phyloP scores from a whole-genome alignment of 2,888 invertebrate species.

The Achlya flavicornis region DNA sequence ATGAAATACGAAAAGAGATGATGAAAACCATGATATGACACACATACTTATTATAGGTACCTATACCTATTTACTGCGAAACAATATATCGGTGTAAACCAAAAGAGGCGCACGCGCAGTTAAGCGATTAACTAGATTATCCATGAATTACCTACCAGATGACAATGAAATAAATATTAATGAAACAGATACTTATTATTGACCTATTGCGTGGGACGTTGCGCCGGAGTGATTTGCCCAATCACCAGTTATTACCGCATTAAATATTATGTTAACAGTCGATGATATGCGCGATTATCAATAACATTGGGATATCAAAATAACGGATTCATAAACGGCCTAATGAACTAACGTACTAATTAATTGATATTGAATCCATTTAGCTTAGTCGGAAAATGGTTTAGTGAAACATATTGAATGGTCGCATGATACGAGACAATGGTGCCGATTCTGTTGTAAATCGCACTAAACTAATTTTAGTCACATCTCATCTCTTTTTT shows the following conservation, averaged over 20 bases:
- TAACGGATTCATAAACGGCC: background rate
- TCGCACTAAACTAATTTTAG: no score
- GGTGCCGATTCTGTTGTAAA: no score
- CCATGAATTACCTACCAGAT: slow-evolving; percentile 28
- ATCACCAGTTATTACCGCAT: slow-evolving; percentile 23
- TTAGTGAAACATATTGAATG: no score
- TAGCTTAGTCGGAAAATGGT: no score
- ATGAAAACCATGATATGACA: no score
- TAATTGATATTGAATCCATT: slow-evolving; percentile 1
- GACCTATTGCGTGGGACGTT: slow-evolving; percentile 43
- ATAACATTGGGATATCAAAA: slow-evolving; percentile 12
- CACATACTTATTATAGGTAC: background rate
- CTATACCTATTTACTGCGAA: background rate
- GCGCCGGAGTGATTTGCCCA: slow-evolving; percentile 36
- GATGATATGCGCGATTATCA: slow-evolving; percentile 13
- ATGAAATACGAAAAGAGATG: no score
- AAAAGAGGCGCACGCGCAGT: background rate
- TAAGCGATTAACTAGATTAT: slow-evolving; percentile 26
- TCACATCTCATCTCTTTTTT: no score
- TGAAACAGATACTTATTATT: slow-evolving; percentile 28
- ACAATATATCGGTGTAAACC: background rate
- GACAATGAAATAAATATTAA: slow-evolving; percentile 44
- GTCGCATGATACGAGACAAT: no score
- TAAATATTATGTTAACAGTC: slow-evolving; percentile 20
- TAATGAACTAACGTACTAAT: background rate